Percentiles rank a stretch among this genome's conserved stretches.
Evolutionary conservation across 2,797 vertebrate genomes (phyloP).

Genomic region (Steatocranus sp.): DNA sequence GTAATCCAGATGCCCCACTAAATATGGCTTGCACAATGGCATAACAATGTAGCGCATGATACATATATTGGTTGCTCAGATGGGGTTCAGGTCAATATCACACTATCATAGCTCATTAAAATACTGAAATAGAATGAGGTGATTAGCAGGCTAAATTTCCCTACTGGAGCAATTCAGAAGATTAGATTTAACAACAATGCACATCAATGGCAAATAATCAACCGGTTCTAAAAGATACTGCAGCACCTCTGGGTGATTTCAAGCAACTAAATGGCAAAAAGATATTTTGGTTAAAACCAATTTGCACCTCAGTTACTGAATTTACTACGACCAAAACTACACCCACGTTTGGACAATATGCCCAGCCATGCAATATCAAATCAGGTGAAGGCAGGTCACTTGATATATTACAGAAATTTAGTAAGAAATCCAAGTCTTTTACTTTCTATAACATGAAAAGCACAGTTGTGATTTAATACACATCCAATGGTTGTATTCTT

Average conservation of each 20-base stretch:
- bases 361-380: background rate
- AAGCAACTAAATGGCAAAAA: background rate
- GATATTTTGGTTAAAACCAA: background rate
- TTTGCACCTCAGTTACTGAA: background rate
- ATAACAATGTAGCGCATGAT: background rate
- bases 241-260: background rate
- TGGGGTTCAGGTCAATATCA: background rate
- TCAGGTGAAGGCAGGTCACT: background rate
- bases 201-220: background rate
- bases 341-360: background rate
- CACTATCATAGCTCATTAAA: background rate
- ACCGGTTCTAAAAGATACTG: background rate
- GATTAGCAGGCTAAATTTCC: background rate
- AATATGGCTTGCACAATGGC: background rate
- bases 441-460: background rate
- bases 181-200: background rate
- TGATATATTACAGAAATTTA: background rate
- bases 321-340: background rate
- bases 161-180: background rate
- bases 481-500: background rate
- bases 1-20: background rate
- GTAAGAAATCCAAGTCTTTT: background rate
- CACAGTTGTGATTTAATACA: background rate
- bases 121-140: background rate
- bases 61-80: background rate